Evolutionary conservation across 2,888 invertebrate genomes (phyloP).

Genomic region (Phortica okadai): DNA sequence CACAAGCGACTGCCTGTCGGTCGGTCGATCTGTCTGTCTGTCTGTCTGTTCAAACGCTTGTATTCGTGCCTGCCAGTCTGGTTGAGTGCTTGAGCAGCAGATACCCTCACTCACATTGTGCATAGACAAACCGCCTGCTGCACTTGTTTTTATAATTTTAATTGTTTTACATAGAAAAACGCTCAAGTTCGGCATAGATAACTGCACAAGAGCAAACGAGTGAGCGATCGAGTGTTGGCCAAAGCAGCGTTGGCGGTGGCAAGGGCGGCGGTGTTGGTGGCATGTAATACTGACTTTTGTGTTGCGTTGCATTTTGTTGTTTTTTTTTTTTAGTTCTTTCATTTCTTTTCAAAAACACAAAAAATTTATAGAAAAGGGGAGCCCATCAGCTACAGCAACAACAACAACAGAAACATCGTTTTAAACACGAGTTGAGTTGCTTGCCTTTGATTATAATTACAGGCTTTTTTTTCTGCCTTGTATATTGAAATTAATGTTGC

Average conservation of each 20-base stretch:
- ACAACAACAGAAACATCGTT: background rate
- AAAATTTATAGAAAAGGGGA: no score
- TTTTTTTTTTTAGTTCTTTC: background rate
- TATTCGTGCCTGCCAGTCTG: background rate
- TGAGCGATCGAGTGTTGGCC: no score
- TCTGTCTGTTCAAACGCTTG: background rate
- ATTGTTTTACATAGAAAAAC: constrained; percentile 61
- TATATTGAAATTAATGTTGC: constrained; percentile 28
- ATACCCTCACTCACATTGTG: background rate
- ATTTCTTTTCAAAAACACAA: no score
- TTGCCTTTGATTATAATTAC: constrained; percentile 12
- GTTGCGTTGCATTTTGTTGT: background rate
- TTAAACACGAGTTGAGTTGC: background rate
- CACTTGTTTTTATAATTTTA: constrained; percentile 47
- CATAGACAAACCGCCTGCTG: constrained; percentile 3
- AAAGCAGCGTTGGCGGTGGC: background rate
- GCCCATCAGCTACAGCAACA: no score
- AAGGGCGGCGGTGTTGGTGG: no score
- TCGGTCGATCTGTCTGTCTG: background rate
- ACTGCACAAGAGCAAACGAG: constrained; percentile 16
- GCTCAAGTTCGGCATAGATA: constrained; percentile 59
- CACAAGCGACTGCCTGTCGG: background rate
- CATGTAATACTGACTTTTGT: constrained; percentile 19
- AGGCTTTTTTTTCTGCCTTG: background rate
- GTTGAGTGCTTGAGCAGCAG: background rate